A percentile compares a stretch with the other conserved stretches of the same genome.
Conservation (phyloP, 2,888 invertebrate genomes). For the Drosophila anceps region DNA sequence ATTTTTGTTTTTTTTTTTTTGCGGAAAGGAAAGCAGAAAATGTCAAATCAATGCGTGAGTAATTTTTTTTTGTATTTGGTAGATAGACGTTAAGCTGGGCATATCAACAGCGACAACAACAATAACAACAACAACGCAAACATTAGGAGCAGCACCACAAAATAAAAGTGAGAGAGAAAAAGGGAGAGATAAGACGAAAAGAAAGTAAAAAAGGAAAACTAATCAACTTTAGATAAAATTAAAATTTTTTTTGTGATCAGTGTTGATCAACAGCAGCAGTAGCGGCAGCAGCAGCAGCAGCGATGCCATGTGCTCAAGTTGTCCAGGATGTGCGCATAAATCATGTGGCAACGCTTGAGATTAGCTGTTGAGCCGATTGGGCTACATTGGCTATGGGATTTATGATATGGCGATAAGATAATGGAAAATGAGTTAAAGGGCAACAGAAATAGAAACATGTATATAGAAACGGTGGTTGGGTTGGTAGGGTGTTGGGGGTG, state of each 20-base stretch:
- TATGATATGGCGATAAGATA: constrained; percentile 51
- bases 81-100: constrained; percentile 23
- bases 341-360: constrained; percentile 50
- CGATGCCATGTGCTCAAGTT: background rate
- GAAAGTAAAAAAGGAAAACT: constrained; percentile 1
- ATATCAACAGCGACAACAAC: constrained; percentile 28
- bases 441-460: background rate
- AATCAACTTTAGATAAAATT: background rate
- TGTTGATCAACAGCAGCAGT: constrained; percentile 4
- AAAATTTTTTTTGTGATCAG: background rate
- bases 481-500: background rate
- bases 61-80: constrained; percentile 15
- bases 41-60: constrained; percentile 50
- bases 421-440: constrained; percentile 6
- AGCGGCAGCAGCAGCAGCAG: constrained; percentile 5
- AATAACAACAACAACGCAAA: constrained; percentile 38
- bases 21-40: constrained; percentile 57
- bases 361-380: constrained; percentile 30
- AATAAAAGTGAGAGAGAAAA: background rate
- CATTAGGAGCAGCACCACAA: constrained; percentile 28
- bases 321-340: constrained; percentile 65
- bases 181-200: background rate
- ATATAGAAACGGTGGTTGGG: background rate
- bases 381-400: constrained; percentile 24
- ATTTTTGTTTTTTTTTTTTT: constrained; percentile 16